These are phyloP conservation scores for Drosophila simulans DNA, from an alignment of 1,140 invertebrate genomes.

Conservation along the genomic window DNA sequence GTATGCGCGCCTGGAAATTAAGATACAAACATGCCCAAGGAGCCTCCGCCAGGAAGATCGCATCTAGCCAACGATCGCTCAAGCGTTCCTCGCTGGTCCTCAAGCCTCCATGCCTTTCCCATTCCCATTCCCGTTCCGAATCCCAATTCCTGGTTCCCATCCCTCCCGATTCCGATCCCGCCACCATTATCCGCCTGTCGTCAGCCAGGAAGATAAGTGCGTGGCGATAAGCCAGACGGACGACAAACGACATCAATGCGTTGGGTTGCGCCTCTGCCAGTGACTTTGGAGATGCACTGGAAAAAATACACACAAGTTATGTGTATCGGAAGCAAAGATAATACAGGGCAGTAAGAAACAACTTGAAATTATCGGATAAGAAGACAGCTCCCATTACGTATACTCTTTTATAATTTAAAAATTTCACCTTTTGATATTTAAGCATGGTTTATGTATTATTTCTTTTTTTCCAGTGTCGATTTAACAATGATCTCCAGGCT, in stretches of 20 bases:
- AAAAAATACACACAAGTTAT: background rate
- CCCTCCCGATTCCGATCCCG: conserved; percentile 9
- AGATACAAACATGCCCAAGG: conserved; percentile 80
- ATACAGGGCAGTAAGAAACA: no score
- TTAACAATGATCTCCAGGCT: conserved; percentile 13
- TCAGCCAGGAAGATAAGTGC: conserved; percentile 69
- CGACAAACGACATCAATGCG: conserved; percentile 74
- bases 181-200: conserved; percentile 41
- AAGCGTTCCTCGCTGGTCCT: conserved; percentile 49
- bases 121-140: conserved; percentile 2
- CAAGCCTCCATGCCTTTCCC: conserved; percentile 15
- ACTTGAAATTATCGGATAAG: no score
- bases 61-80: conserved; percentile 67
- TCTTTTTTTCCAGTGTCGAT: conserved; percentile 19
- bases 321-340: no score
- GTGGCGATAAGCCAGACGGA: conserved; percentile 77
- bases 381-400: no score
- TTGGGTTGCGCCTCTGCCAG: conserved; percentile 73
- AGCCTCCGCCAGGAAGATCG: conserved; percentile 64
- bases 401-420: no score
- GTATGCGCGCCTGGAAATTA: conserved; percentile 80
- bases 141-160: background rate
- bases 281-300: conserved; percentile 5
- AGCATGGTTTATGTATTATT: background rate
- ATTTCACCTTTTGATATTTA: no score